Base-by-base conservation (phyloP, 2,113 vertebrate species). In the Ochotona princeps region DNA sequence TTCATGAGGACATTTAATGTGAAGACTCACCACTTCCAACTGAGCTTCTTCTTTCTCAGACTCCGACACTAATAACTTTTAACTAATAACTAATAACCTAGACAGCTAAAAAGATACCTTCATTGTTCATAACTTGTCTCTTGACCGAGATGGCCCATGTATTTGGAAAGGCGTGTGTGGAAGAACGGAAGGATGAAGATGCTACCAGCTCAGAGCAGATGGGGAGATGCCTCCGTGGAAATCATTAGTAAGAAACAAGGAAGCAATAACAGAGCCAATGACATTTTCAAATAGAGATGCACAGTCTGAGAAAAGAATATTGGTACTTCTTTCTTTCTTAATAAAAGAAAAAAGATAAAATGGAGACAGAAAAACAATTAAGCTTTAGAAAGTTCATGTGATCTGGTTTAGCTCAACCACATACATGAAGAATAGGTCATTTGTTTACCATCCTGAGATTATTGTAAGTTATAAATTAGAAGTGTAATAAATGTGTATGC, bases 261-360 rank as follows among this genome's bases (percentile, higher is more conserved):
- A 67, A 86, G 5, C 5, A 66, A 26, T 9, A 28, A 72, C 2
- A 38, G 0, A 23, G 51, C n/a, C 60, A 51, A 28, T 66, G 2
- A 20, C 76, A 72, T 79, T 81, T 91, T 51, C n/a, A 89, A 78
- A 47, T 17, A 69, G 18, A 79, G 9, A 14, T 67, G 30, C 11
- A 13, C 8, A 74, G 15, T n/a, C 18, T 80, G 23, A 80, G 28
- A 75, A 10, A 44, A 1, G 83, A 51, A 61, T 18, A 7, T 6
- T 44, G 38, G 11, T 38, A 9, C 32, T n/a, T 70, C 13, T 14
- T 21, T 81, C 38, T 69, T 51, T 51, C 30, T 63, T 32, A 79
- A 83, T 84, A 74, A 75, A 79, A 92, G 38, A 86, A 86, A 87
- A 73, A 83, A 57, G 54, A 57, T 25, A 54, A 11, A 44, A 20